phyloP scores from a whole-genome alignment of 2,797 vertebrate genomes.

The Todus mexicanus region DNA sequence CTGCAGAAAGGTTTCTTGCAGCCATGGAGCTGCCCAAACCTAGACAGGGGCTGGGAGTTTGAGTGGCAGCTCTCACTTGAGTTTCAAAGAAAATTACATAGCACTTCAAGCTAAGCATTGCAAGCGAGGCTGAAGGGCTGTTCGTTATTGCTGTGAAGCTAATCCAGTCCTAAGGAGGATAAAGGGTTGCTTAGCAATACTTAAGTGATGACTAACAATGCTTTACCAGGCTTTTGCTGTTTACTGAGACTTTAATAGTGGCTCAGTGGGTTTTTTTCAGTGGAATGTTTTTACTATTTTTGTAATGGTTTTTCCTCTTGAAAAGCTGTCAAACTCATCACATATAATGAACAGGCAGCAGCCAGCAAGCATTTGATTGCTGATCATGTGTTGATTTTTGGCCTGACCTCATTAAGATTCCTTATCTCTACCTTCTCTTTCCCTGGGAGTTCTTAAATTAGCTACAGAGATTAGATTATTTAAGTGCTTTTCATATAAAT shows the following conservation, averaged over 20 bases:
- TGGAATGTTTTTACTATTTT: slow-evolving; percentile 27
- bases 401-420: slow-evolving; percentile 55
- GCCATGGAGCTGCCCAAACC: background rate
- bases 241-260: slow-evolving; percentile 42
- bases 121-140: background rate
- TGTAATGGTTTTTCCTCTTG: slow-evolving; percentile 30
- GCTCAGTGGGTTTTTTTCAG: slow-evolving; percentile 41
- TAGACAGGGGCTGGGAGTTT: background rate
- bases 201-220: slow-evolving; percentile 51
- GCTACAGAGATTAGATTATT: slow-evolving; percentile 58
- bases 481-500: slow-evolving; percentile 31
- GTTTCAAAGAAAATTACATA: background rate
- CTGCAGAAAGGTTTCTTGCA: background rate
- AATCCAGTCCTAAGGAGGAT: slow-evolving; percentile 49
- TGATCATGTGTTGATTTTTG: slow-evolving; percentile 51
- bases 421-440: slow-evolving; percentile 49
- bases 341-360: slow-evolving; percentile 43
- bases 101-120: background rate
- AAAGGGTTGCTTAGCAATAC: slow-evolving; percentile 67
- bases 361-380: slow-evolving; percentile 38
- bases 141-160: background rate
- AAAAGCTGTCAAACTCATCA: slow-evolving; percentile 55
- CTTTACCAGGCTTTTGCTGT: slow-evolving; percentile 20
- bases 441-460: slow-evolving; percentile 51
- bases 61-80: background rate